Conservation (phyloP, 2,888 invertebrate genomes). For the Brachylomia viminalis region DNA sequence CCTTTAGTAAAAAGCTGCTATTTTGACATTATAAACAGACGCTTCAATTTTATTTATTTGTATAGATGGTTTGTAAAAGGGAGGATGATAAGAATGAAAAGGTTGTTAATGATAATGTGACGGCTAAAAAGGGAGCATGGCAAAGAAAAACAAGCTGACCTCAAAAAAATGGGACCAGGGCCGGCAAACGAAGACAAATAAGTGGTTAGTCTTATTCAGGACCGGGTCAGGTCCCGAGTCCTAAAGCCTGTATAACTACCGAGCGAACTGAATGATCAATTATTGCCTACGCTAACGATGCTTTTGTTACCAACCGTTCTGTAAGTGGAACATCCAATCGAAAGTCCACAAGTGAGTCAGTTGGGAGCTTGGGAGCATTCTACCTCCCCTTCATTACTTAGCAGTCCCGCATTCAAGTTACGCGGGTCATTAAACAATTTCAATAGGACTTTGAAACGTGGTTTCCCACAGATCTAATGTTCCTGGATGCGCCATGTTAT, state of each 20-base stretch:
- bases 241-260: conserved; percentile 12
- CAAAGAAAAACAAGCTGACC: not conserved
- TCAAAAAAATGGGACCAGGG: not conserved
- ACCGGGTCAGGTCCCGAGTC: not conserved
- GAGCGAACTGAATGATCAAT: conserved; percentile 16
- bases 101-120: not conserved
- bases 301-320: conserved; percentile 33
- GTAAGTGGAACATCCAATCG: conserved; percentile 61
- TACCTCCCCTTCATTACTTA: conserved; percentile 70
- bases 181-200: not conserved
- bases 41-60: too few relatives aligned
- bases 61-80: not conserved
- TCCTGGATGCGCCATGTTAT: conserved; percentile 41
- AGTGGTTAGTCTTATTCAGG: not conserved
- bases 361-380: conserved; percentile 59
- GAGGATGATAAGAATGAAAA: not conserved
- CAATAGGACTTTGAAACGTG: conserved; percentile 71
- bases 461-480: conserved; percentile 60
- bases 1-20: too few relatives aligned
- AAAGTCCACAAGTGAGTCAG: conserved; percentile 57
- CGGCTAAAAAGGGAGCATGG: not conserved
- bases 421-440: conserved; percentile 77
- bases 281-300: conserved; percentile 14
- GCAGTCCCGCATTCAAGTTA: conserved; percentile 72
- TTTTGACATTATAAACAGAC: too few relatives aligned